These are phyloP conservation scores for Brachypalpus laphriformis DNA, from an alignment of 2,888 invertebrate species.

Conservation along the genomic window DNA sequence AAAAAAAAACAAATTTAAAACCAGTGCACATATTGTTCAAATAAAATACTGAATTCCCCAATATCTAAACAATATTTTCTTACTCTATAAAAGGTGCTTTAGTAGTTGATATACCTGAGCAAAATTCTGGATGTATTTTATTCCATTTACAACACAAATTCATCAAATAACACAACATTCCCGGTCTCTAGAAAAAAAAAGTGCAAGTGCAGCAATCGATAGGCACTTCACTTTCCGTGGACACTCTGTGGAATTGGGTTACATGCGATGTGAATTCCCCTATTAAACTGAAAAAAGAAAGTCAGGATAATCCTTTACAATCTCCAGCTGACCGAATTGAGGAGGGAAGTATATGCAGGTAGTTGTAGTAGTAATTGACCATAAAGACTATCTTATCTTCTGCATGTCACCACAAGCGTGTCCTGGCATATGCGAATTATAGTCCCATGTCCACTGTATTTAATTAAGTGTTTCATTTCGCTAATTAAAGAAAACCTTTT, in stretches of 20 bases:
- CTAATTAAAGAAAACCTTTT: conserved; percentile 28
- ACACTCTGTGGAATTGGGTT: conserved; percentile 35
- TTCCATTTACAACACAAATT: conserved; percentile 42
- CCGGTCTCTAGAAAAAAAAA: conserved; percentile 3
- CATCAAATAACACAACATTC: conserved; percentile 48
- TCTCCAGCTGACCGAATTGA: conserved; percentile 4
- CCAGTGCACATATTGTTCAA: too few species aligned
- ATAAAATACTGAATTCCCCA: too few species aligned
- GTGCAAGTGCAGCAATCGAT: conserved; percentile 61
- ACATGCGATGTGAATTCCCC: conserved; percentile 38
- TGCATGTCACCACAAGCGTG: conserved; percentile 36
- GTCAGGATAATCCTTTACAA: conserved; percentile 5
- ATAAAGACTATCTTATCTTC: conserved; percentile 34
- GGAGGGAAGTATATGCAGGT: not conserved
- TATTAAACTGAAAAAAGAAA: conserved; percentile 6
- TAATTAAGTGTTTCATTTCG: conserved; percentile 11
- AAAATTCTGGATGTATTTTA: conserved; percentile 47
- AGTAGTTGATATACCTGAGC: conserved; percentile 37
- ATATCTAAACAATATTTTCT: too few species aligned
- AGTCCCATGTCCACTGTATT: not conserved
- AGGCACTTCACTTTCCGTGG: conserved; percentile 35
- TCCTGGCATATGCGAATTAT: conserved; percentile 2
- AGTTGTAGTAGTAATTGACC: conserved; percentile 13
- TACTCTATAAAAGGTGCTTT: too few species aligned
- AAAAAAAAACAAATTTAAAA: too few species aligned